Evolutionary conservation across 2,888 invertebrate species (phyloP), one percentile per base, ranked within the genome.

Genomic region (Andricus curvator): DNA sequence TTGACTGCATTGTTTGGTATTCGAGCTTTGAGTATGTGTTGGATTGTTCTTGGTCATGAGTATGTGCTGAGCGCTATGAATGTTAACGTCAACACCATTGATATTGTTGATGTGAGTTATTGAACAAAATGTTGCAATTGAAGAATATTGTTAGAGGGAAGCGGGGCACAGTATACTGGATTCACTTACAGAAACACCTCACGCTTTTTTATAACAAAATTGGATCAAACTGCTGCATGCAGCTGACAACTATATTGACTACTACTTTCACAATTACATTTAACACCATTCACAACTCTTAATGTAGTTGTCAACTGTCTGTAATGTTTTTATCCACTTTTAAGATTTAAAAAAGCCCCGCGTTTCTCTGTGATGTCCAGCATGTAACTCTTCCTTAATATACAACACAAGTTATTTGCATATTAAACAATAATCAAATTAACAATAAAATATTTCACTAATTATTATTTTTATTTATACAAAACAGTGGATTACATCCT

Each of bases 1-100:
- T 86, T 94, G 29, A 88, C 90, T 0, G 92, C 90, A 66, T 84
- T 95, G 20, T 93, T 94, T 84, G 95, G 95, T 13, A 91, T 95
- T 11, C 91, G 95, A 62, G 93, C 93, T 83, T 84, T 94, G 44
- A 93, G 93, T 83, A 94, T 93, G 81, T 86, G 90, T 64, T 94
- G 93, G 93, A 93, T 94, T 3, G 88, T 94, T 29, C 81, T 93
- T 20, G 94, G 93, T 2, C 94, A 94, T 85, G 22, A 60, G 22
- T 60, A 22, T n/a, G n/a, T 22, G 4, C 6, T 13, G 4, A 22
- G 22, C 13, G 4, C 22, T 22, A 11, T 22, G 3, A 9, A 60
- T 22, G 22, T 22, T 22, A 60, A n/a, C 22, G 11, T 60, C 6
- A 60, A 60, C 13, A 22, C 3, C 4, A 2, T 22, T 60, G 22